Base-by-base conservation (phyloP, 2,797 vertebrate genomes). In the Chloroceryle amazona region DNA sequence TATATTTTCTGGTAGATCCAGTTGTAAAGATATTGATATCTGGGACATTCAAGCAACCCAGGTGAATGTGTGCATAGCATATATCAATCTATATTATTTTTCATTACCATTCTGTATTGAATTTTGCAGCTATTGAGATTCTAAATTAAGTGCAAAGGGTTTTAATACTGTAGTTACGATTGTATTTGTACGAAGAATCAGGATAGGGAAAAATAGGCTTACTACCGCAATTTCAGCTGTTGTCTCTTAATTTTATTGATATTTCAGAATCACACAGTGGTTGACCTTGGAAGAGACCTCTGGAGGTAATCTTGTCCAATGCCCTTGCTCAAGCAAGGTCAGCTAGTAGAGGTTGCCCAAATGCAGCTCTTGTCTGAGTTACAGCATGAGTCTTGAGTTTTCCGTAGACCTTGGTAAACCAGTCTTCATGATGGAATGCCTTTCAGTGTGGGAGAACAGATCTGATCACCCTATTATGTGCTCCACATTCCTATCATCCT, bases 91-190 rank as follows among this genome's bases (percentile, higher is more conserved):
- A 5, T 72, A 52, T 65, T 83, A 80, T 67, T 87, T 93, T 90
- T 66, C 63, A 60, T 87, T 95, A 47, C 20, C 8, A 13, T 67
- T 84, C 33, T 39, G 15, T 84, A 88, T 84, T 58, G 60, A 85
- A 72, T 93, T 90, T 90, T 88, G 63, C 35, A 88, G 54, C 65
- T 90, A 58, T 68, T 72, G 74, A 90, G 33, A 81, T 84, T 90
- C 37, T 87, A 95, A 76, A 93, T 87, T 81, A 93, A 85, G 49
- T 75, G 39, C 65, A 84, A 72, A 75, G 58, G 71, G 80, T 49
- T 78, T 71, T 89, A 86, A 86, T 75, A 54, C 33, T 70, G 12
- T 54, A 58, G 25, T 62, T 89, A 71, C 86, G 61, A 63, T 73
- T 86, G 91, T 89, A 66, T 81, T 44, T 18, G 10, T 51, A 57